phyloP scores from a whole-genome alignment of 2,797 vertebrate genomes.

The Strix occidentalis region DNA sequence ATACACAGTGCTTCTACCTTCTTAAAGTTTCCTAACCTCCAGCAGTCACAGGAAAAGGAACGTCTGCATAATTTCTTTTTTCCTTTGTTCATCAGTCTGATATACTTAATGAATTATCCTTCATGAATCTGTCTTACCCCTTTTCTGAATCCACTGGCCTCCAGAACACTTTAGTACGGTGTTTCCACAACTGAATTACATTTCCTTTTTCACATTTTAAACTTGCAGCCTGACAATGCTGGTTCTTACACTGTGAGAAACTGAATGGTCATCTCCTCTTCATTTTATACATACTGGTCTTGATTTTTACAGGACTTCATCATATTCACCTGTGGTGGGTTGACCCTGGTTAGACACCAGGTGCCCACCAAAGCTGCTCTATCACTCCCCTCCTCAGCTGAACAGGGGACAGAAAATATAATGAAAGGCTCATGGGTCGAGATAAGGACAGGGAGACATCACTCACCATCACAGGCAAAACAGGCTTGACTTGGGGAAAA shows the following conservation, averaged over 20 bases:
- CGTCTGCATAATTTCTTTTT: background rate
- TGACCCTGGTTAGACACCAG: background rate
- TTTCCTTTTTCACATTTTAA: background rate
- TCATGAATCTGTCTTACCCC: background rate
- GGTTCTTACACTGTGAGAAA: background rate
- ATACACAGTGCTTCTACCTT: background rate
- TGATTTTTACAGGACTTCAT: background rate
- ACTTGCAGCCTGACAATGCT: background rate
- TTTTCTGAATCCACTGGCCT: background rate
- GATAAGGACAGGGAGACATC: background rate
- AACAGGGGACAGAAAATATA: background rate
- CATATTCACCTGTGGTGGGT: background rate
- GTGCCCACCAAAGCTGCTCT: rapidly evolving
- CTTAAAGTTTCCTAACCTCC: background rate
- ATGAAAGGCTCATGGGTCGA: background rate
- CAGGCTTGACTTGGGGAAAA: too few relatives aligned
- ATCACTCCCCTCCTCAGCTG: background rate
- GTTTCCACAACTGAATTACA: background rate
- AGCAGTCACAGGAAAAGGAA: background rate
- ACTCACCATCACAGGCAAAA: too few relatives aligned
- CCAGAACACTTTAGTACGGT: background rate
- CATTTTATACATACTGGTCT: background rate
- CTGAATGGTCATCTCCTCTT: background rate
- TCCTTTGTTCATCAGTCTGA: background rate
- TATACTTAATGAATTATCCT: background rate